Base-by-base conservation (phyloP, 1,140 invertebrate species). In the Palaemon carinicauda region DNA sequence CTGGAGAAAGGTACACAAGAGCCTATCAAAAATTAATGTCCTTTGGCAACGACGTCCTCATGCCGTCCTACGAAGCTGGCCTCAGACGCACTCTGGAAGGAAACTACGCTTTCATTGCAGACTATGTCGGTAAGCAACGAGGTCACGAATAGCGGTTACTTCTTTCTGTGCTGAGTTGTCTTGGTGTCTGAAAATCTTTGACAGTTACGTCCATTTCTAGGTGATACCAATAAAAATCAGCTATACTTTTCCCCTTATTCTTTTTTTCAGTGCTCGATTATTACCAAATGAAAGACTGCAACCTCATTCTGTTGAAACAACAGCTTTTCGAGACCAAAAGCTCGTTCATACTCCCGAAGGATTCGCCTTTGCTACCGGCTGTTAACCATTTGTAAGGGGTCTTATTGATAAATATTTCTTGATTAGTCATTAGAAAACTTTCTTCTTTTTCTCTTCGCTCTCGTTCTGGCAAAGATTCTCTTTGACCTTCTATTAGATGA, bases 221-320 rank as follows among this genome's bases (percentile, higher is more conserved):
- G 7, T 41, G 7, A 41, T 41, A 4, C 41, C 41, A 41, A 7
- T 41, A 41, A 60, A 1, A 12, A 17, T 10, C 19, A 60, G 56
- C 10, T 1, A 60, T n/a, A 15, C 21, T 24, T 65, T 24, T 71
- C 50, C 21, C 4, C 21, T 24, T 73, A 29, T 51, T 53, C 12
- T 74, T 51, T 14, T 31, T 51, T 33, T 9, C 31, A 86, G 84
- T 86, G n/a, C 52, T 86, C 29, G 84, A 86, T 31, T 86, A 80
- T 51, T 86, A 86, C 31, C 84, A 86, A 50, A 51, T 33, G 56
- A 86, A 86, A 52, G 84, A 86, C 31, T 86, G 84, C 74, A 52
- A 86, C 19, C 29, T 86, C 29, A 65, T 86, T 24, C 69, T 86
- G 14, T 78, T 86, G 12, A 86, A 86, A 51, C 77, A 86, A 10